Conservation (phyloP, 2,113 vertebrate species). For the Semnornis frantzii region DNA sequence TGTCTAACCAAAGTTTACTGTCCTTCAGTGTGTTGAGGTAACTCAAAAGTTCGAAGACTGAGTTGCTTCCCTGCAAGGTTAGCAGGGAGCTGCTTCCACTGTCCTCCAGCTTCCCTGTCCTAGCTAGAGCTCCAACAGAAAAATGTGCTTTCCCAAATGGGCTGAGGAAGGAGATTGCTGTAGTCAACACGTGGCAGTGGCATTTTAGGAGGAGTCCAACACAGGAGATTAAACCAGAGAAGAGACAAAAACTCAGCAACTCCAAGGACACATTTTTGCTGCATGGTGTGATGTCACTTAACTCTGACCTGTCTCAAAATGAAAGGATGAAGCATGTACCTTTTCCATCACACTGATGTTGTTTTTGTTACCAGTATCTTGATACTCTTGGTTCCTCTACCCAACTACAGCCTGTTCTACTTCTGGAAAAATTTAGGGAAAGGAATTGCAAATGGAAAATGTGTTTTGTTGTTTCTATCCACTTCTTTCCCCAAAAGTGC, state of each 20-base stretch:
- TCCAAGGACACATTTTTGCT: neutral
- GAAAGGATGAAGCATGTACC: neutral
- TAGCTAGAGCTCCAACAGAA: neutral
- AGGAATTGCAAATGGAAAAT: conserved; percentile 60
- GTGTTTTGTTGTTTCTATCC: neutral
- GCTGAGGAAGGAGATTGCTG: neutral
- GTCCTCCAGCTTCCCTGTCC: neutral
- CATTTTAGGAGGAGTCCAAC: neutral
- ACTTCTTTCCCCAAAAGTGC: neutral
- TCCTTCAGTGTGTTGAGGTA: neutral
- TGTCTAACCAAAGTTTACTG: neutral
- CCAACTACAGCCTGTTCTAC: conserved; percentile 42
- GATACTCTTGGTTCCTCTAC: conserved; percentile 35
- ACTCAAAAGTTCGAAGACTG: neutral
- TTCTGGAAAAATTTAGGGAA: conserved; percentile 43
- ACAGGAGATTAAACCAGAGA: neutral
- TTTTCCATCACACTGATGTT: neutral
- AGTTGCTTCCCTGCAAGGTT: neutral
- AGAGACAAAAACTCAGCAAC: neutral
- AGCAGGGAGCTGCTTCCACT: neutral
- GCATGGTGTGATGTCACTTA: fast-evolving
- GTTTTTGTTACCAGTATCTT: conserved; percentile 38
- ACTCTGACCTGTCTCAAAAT: neutral
- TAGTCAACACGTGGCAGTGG: neutral
- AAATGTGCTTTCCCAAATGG: neutral